Evolutionary conservation across 1,140 invertebrate species (phyloP), one percentile per base, ranked within the genome.

Genomic region (Tachypleus tridentatus): DNA sequence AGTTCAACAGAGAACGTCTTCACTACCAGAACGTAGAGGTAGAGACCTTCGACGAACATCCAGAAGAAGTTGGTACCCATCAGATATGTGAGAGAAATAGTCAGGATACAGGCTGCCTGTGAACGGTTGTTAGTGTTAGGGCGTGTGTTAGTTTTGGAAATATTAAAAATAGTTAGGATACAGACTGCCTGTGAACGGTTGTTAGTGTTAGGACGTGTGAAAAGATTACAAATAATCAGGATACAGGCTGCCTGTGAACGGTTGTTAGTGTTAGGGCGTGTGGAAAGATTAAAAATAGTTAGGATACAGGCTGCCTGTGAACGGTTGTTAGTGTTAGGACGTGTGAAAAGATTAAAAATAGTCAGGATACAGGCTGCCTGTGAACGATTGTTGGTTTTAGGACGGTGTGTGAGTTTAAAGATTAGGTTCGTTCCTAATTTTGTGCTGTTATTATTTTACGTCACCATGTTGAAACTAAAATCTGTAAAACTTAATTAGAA

Each of bases 11-110:
- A 89, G 72, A 93, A 91, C 3, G 91, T 93, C 77, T 91, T 88
- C 51, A 96, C 91, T 29, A 97, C 92, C 63, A 97, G 78, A 74
- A 94, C 87, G 75, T 95, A 95, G 5, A 97, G 80, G 77, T 96
- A 97, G 4, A 97, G 79, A 62, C 90, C 93, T 84, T 97, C 93
- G 1, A 97, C 89, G 74, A 97, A 90, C 93, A 97, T 97, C 93
- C 93, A 97, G 79, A 94, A 97, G 77, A 95, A 97, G 76, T 92
- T 97, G 5, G 93, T 93, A 61, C 91, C 80, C 73, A 91, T 88
- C 73, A 93, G 90, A 76, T 95, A 97, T 76, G 92, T 89, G 71
- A 90, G 84, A 11, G 78, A 60, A 3, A 78, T 74, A 58, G 76
- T 74, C 54, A 92, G 77, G 51, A 74, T 61, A 58, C 75, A 76